Conservation (phyloP, 1,140 invertebrate species). For the Drosophila virilis region DNA sequence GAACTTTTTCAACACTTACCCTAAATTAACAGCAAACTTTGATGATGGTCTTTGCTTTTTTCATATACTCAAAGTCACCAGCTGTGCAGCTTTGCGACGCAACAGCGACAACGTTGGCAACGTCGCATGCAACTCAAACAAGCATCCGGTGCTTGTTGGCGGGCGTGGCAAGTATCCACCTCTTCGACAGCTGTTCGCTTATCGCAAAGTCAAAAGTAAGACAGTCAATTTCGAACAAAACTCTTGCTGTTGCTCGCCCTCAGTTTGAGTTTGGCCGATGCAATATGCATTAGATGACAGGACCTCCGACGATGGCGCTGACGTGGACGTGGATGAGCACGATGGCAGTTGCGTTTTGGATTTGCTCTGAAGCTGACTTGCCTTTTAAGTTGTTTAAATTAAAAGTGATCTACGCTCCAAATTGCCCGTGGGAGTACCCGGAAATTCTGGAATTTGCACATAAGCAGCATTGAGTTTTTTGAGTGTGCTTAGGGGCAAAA, state of each 20-base stretch:
- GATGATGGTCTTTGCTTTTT: slow-evolving; percentile 46
- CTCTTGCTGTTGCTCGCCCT: slow-evolving; percentile 37
- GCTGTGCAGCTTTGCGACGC: slow-evolving; percentile 23
- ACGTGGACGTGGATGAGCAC: slow-evolving; percentile 8
- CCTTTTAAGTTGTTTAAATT: slow-evolving; percentile 44
- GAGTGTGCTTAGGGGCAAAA: not conserved
- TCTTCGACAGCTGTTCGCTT: slow-evolving; percentile 17
- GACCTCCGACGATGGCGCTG: not conserved
- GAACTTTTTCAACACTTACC: slow-evolving; percentile 72
- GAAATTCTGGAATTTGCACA: not conserved
- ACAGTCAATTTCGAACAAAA: slow-evolving; percentile 58
- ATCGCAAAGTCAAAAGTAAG: slow-evolving; percentile 65
- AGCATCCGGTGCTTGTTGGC: slow-evolving; percentile 46
- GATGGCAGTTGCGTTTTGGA: no score
- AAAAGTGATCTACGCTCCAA: slow-evolving; percentile 44
- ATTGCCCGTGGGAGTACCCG: slow-evolving; percentile 12
- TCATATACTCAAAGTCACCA: slow-evolving; percentile 43
- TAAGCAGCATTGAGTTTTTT: not conserved
- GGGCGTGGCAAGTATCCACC: not conserved
- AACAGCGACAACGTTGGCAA: slow-evolving; percentile 4
- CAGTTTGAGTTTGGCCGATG: slow-evolving; percentile 51
- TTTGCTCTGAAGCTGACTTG: slow-evolving; percentile 18
- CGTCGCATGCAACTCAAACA: slow-evolving; percentile 61
- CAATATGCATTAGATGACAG: slow-evolving; percentile 60
- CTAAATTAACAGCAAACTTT: slow-evolving; percentile 76